Conservation (phyloP, 2,888 invertebrate genomes). For the Pheosia gnoma region DNA sequence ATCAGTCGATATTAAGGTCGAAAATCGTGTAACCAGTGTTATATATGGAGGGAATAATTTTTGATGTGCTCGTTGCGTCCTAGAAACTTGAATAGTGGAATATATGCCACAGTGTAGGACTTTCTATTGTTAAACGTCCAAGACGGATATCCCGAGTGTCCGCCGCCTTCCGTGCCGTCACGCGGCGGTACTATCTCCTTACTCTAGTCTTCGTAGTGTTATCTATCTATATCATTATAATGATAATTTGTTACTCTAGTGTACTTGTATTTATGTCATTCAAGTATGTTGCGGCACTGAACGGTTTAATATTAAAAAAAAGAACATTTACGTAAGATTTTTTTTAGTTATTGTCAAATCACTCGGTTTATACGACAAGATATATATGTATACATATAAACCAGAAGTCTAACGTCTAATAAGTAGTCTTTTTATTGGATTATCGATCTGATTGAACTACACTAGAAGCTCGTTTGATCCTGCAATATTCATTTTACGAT, state of each 20-base stretch:
- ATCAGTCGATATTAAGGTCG: not conserved
- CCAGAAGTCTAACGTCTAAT: too few relatives aligned
- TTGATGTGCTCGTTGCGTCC: slow-evolving; percentile 19
- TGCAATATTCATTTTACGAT: too few relatives aligned
- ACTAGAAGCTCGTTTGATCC: too few relatives aligned
- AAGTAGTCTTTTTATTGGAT: too few relatives aligned
- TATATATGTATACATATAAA: too few relatives aligned
- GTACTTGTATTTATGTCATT: slow-evolving; percentile 39
- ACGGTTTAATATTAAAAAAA: not conserved
- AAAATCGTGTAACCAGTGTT: slow-evolving; percentile 1
- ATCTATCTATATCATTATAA: slow-evolving; percentile 49
- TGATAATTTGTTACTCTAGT: slow-evolving; percentile 57
- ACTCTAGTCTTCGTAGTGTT: slow-evolving; percentile 67
- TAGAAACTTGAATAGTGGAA: slow-evolving; percentile 29
- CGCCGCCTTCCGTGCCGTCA: slow-evolving; percentile 5
- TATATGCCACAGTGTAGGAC: slow-evolving; percentile 7
- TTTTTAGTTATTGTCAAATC: too few relatives aligned
- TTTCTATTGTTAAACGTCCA: slow-evolving; percentile 34
- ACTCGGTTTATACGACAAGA: too few relatives aligned
- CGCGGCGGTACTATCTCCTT: slow-evolving; percentile 30
- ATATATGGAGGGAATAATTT: not conserved
- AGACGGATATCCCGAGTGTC: slow-evolving; percentile 33
- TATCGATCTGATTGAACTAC: too few relatives aligned
- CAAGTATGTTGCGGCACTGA: slow-evolving; percentile 28
- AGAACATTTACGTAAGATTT: not conserved